These are phyloP conservation scores for Contarinia nasturtii DNA, from an alignment of 1,140 invertebrate species.

Conservation along the genomic window DNA sequence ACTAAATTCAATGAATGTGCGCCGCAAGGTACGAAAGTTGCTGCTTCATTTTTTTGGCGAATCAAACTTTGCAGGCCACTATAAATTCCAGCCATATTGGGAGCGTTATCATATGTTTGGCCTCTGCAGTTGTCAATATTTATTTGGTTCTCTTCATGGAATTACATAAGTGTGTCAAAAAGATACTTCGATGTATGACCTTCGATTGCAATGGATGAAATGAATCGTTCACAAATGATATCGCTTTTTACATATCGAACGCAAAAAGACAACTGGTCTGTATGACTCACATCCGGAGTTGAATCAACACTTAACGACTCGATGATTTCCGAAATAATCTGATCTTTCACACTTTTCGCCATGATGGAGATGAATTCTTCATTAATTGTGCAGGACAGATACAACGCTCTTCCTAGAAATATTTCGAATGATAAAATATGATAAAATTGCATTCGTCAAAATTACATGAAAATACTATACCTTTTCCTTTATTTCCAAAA, in stretches of 20 bases:
- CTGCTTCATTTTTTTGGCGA: background rate
- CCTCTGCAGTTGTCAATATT: constrained; percentile 15
- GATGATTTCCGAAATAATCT: no score
- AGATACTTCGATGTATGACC: background rate
- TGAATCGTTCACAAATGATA: constrained; percentile 11
- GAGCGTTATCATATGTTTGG: constrained; percentile 22
- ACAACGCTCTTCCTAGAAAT: no score
- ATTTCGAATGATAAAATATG: no score
- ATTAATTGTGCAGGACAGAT: no score
- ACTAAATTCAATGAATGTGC: background rate
- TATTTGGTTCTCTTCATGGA: constrained; percentile 3
- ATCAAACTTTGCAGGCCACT: constrained; percentile 15
- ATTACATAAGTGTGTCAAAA: background rate
- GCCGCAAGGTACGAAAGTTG: background rate
- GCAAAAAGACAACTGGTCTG: constrained; percentile 20
- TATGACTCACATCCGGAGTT: constrained; percentile 22
- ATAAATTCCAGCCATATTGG: constrained; percentile 21
- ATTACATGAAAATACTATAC: no score
- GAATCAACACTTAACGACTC: no score
- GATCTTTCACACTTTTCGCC: no score
- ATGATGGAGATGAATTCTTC: no score
- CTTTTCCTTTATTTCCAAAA: no score
- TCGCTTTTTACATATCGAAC: constrained; percentile 16
- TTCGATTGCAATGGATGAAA: constrained; percentile 3
- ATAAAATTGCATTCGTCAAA: no score